phyloP scores from a whole-genome alignment of 2,113 vertebrate genomes.

The Callipepla californica region DNA sequence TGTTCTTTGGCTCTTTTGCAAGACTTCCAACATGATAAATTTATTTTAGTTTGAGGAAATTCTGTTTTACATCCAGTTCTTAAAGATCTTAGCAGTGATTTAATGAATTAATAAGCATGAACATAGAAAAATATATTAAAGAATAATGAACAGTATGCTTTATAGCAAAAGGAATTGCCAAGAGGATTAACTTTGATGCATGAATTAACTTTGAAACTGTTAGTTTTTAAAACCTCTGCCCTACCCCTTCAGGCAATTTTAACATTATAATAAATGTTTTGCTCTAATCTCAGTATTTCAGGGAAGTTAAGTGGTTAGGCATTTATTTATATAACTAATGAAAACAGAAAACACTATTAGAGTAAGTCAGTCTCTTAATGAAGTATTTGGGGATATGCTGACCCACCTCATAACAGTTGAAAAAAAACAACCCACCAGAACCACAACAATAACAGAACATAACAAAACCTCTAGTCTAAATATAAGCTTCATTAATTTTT shows the following conservation, averaged over 20 bases:
- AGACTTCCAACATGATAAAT: not conserved
- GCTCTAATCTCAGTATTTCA: slow-evolving; percentile 21
- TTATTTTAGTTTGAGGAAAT: not conserved
- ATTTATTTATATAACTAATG: slow-evolving; percentile 22
- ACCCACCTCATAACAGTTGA: not conserved
- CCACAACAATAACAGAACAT: not conserved
- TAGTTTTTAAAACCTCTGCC: slow-evolving; percentile 61
- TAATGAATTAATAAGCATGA: slow-evolving; percentile 67
- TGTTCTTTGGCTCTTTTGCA: not conserved
- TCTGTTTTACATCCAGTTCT: not conserved
- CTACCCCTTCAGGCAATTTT: slow-evolving; percentile 43
- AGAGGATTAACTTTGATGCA: slow-evolving; percentile 25
- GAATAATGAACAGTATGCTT: slow-evolving; percentile 45
- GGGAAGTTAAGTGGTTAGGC: not conserved
- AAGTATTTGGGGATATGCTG: not conserved
- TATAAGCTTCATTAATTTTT: not conserved
- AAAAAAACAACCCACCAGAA: not conserved
- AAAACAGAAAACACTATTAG: not conserved
- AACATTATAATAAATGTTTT: not conserved
- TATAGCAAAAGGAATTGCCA: slow-evolving; percentile 47
- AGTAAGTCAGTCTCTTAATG: slow-evolving; percentile 2
- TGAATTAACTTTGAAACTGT: slow-evolving; percentile 29
- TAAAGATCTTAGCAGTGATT: slow-evolving; percentile 28
- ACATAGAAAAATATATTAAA: slow-evolving; percentile 47
- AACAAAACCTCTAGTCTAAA: not conserved